Conservation (phyloP, 2,113 vertebrate species). For the Ammospiza nelsoni region DNA sequence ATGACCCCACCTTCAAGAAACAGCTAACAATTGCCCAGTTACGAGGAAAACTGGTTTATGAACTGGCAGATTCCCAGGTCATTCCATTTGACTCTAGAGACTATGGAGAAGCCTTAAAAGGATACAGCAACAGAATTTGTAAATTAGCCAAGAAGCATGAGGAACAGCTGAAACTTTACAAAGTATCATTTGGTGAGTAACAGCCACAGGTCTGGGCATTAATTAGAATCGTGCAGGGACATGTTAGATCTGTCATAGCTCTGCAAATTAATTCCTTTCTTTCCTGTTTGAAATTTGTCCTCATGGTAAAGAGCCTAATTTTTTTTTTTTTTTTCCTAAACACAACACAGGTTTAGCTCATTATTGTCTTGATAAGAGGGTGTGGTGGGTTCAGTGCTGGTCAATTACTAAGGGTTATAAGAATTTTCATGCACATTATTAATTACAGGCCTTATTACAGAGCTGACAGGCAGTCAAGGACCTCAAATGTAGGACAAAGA, state of each 20-base stretch:
- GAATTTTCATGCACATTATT: neutral
- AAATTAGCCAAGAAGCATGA: conserved; percentile 77
- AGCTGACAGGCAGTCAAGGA: neutral
- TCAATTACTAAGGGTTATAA: neutral
- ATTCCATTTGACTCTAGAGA: conserved; percentile 87
- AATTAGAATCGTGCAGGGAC: neutral
- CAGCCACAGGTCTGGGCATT: neutral
- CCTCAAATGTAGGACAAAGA: neutral
- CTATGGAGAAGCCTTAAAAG: conserved; percentile 83
- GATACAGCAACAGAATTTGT: conserved; percentile 81
- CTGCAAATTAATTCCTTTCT: neutral
- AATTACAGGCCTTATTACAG: neutral
- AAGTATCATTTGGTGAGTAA: conserved; percentile 89
- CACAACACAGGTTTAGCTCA: neutral
- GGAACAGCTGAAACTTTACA: conserved; percentile 68
- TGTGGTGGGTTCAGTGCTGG: neutral
- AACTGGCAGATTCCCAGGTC: conserved; percentile 84
- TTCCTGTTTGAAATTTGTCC: neutral
- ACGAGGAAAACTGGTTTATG: conserved; percentile 85
- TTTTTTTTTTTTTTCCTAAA: neutral
- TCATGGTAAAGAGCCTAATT: neutral
- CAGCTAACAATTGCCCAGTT: conserved; percentile 86
- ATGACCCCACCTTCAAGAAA: conserved; percentile 88
- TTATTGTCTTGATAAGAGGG: neutral
- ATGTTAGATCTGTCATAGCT: neutral